A percentile compares a stretch with the other conserved stretches of the same genome.
phyloP scores from a whole-genome alignment of 92 coral and sea anemone species.

The Isaurus tuberculatus region DNA sequence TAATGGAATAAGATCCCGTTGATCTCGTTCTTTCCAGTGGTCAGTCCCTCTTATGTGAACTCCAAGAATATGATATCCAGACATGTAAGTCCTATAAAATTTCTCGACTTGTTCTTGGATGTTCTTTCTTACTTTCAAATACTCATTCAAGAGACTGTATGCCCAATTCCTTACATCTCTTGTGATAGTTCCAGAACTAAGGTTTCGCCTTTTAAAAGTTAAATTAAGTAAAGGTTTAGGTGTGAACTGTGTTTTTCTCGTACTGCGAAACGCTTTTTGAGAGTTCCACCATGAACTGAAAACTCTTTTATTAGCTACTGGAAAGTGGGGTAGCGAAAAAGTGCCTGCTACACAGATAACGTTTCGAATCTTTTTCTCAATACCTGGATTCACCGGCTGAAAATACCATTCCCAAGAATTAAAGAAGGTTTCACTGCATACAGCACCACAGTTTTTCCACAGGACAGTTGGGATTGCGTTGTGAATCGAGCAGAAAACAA shows the following conservation, averaged over 20 bases:
- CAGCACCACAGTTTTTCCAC: slow-evolving; percentile 73
- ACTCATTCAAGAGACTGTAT: slow-evolving; percentile 47
- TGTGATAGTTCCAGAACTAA: slow-evolving; percentile 52
- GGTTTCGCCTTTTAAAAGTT: slow-evolving; percentile 56
- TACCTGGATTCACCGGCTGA: slow-evolving; percentile 65
- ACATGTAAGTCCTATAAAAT: slow-evolving; percentile 53
- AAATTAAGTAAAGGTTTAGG: slow-evolving; percentile 48
- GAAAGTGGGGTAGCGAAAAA: slow-evolving; percentile 6
- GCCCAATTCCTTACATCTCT: slow-evolving; percentile 52
- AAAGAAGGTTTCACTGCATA: slow-evolving; percentile 58
- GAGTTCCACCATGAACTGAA: slow-evolving; percentile 23
- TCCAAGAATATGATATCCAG: slow-evolving; percentile 65
- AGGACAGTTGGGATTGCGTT: slow-evolving; percentile 53
- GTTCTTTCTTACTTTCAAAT: slow-evolving; percentile 42
- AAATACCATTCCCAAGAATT: slow-evolving; percentile 86
- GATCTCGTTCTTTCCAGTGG: slow-evolving; percentile 61
- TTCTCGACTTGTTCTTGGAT: slow-evolving; percentile 50
- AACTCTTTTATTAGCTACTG: slow-evolving; percentile 21
- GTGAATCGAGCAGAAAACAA: slow-evolving; percentile 53
- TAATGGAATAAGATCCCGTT: slow-evolving; percentile 56
- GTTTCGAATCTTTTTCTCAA: slow-evolving; percentile 54
- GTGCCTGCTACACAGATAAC: slow-evolving; percentile 59
- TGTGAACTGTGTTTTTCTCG: slow-evolving; percentile 6
- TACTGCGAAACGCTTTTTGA: neutral
- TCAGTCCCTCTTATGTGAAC: slow-evolving; percentile 93